Base-by-base conservation (phyloP, 2,888 invertebrate species). In the Pimpla rufipes region DNA sequence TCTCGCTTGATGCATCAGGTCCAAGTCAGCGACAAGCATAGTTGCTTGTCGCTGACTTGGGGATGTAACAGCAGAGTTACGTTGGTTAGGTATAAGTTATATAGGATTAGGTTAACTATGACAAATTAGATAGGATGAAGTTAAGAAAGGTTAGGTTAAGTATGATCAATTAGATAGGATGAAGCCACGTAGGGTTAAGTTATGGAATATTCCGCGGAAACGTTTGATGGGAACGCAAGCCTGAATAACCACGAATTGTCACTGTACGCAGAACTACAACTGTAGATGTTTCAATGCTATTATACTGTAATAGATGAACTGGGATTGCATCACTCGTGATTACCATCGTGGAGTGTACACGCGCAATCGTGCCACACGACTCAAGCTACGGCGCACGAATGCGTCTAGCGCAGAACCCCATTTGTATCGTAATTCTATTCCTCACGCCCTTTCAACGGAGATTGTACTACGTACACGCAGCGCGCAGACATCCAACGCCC, bases 341-440 rank as follows among this genome's bases (percentile, higher is more conserved):
- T 73, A 18, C 11, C 57, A 73, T 73, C 42, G 35, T 59, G n/a
- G 13, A 57, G 40, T n/a, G n/a, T 37, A 66, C 50, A 45, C 59
- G 37, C 23, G 57, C 40, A 59, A 73, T 52, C 55, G 55, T 66
- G 66, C 57, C 16, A 47, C 16, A 40, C n/a, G 42, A 29, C 29
- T 35, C 42, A 23, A 35, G 35, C 21, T 66, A 16, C 21, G n/a
- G 45, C n/a, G 29, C n/a, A 29, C 23, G 35, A 29, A 40, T 23
- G 45, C 16, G 42, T 71, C 62, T 16, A 47, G 57, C 64, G 40
- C 16, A 16, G 50, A 70, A 66, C 35, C 5, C 7, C 40, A 40
- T 35, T 35, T 55, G 79, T 50, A 75, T 71, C 70, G 42, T 75
- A 75, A 62, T 35, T 66, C 57, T 37, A 62, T 74, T 79, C 8